Evolutionary conservation across 2,113 vertebrate genomes (phyloP).

Genomic region (Spea bombifrons): DNA sequence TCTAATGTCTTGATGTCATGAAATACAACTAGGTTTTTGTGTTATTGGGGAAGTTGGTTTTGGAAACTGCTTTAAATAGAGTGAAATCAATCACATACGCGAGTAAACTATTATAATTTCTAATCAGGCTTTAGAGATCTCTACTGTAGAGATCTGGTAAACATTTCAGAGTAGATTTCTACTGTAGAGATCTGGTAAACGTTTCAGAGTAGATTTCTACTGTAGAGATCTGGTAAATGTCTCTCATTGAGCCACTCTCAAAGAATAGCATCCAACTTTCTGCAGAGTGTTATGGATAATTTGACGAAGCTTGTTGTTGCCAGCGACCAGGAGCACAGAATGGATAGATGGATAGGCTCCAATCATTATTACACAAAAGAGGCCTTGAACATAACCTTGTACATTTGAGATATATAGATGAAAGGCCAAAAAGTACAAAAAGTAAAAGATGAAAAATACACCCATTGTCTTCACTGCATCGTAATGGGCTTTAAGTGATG

Average conservation of each 20-base stretch:
- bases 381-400: rapidly evolving
- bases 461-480: constrained; percentile 19
- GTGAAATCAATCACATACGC: too few species aligned
- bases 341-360: constrained; percentile 36
- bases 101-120: too few species aligned
- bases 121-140: too few species aligned
- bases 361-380: not conserved
- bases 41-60: too few species aligned
- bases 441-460: constrained; percentile 29
- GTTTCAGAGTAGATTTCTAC: not conserved
- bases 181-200: not conserved
- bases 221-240: not conserved
- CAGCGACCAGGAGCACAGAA: constrained; percentile 21
- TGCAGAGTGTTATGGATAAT: not conserved
- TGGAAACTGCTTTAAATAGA: too few species aligned
- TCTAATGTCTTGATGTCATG: too few species aligned
- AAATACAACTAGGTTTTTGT: too few species aligned
- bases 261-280: not conserved
- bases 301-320: constrained; percentile 20
- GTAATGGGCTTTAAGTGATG: constrained; percentile 23
- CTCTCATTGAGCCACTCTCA: not conserved
- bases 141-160: not conserved
- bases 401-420: not conserved
- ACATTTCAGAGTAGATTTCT: not conserved
- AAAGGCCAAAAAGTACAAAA: constrained; percentile 20